Percentiles rank a stretch among this genome's conserved stretches.
Conservation (phyloP, 2,888 invertebrate species). For the Agonopterix arenella region DNA sequence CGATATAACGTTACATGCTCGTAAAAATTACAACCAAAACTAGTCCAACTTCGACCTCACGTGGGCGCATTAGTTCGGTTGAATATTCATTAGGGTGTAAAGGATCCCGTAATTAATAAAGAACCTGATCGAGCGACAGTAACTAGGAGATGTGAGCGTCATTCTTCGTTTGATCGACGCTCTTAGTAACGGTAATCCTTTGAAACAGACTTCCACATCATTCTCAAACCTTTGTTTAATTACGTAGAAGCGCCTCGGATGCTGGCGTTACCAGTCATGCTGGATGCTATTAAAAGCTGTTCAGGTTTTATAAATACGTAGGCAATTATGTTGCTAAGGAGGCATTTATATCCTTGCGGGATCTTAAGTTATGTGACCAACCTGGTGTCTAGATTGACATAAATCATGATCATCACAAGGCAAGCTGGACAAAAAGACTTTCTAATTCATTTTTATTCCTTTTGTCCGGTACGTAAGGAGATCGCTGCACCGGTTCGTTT, state of each 20-base stretch:
- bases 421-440: constrained; percentile 45
- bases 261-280: constrained; percentile 28
- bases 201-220: constrained; percentile 31
- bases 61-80: constrained; percentile 43
- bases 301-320: too few species aligned
- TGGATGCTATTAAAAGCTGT: constrained; percentile 19
- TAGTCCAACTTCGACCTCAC: constrained; percentile 35
- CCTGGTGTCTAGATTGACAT: constrained; percentile 40
- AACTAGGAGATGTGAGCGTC: constrained; percentile 28
- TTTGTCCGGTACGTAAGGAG: constrained; percentile 38
- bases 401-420: constrained; percentile 50
- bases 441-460: constrained; percentile 45
- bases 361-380: constrained; percentile 33
- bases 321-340: too few species aligned
- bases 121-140: constrained; percentile 44
- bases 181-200: constrained; percentile 33
- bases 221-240: constrained; percentile 35
- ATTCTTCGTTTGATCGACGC: constrained; percentile 32
- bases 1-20: constrained; percentile 64
- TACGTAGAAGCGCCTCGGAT: constrained; percentile 29
- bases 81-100: constrained; percentile 57
- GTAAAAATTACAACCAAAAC: constrained; percentile 58
- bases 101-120: constrained; percentile 52
- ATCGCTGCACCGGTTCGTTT: constrained; percentile 39
- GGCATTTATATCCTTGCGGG: constrained; percentile 9